These are phyloP conservation scores for Periophthalmus magnuspinnatus DNA, from an alignment of 2,797 vertebrate species.

Conservation along the genomic window DNA sequence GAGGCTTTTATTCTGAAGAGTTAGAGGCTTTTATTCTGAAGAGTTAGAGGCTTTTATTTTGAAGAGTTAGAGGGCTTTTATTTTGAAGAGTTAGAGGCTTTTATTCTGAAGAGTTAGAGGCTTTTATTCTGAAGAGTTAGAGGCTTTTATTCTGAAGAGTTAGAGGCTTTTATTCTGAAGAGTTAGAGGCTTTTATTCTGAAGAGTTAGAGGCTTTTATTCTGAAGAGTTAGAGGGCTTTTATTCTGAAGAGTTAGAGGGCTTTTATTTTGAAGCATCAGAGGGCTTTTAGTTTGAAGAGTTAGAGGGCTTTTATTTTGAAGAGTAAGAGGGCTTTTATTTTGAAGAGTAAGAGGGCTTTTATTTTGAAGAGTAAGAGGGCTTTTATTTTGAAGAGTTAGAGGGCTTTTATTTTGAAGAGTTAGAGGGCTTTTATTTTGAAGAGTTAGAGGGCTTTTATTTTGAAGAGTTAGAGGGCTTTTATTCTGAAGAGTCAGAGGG, in stretches of 20 bases:
- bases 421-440: slow-evolving; percentile 1
- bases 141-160: no score
- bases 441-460: not conserved
- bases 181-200: not conserved
- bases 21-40: slow-evolving; percentile 1
- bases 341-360: not conserved
- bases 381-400: no score
- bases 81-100: no score
- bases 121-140: slow-evolving; percentile 1
- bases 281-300: not conserved
- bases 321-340: not conserved
- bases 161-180: not conserved
- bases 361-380: no score
- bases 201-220: not conserved
- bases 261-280: no score
- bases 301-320: not conserved
- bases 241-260: not conserved
- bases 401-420: not conserved
- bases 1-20: not conserved
- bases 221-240: not conserved
- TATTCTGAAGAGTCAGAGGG: no score
- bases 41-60: not conserved
- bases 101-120: not conserved
- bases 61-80: not conserved
- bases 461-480: no score